Base-by-base conservation (phyloP, 2,888 invertebrate species). In the Artemia sp. region DNA sequence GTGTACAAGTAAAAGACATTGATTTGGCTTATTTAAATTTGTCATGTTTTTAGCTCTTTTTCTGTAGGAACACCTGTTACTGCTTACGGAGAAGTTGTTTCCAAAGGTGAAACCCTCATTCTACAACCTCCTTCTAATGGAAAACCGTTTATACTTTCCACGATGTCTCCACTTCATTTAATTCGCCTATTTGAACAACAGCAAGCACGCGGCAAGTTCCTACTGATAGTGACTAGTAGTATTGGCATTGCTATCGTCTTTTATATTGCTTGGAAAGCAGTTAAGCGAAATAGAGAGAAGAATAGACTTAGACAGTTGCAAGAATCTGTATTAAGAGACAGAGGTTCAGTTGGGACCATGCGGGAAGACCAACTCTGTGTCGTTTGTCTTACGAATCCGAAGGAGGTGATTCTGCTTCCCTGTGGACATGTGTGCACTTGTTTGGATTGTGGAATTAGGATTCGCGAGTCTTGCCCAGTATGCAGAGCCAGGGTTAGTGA, bases 361-460 rank as follows among this genome's bases (percentile, higher is more conserved):
- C n/a, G 12, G 64, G 64, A 58, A n/a, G 24, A 58, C 24, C 64
- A 58, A 24, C 14, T 58, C 14, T 58, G 64, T 10, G 64, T 58
- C 8, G 64, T 24, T n/a, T 58, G 64, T 24, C 64, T 58, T 58
- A 24, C n/a, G 64, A 58, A 58, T 58, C 64, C 64, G 8, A 8
- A 24, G 64, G 64, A 58, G 24, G 64, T 58, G 64, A 58, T 58
- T 19, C 10, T 58, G 64, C 24, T 58, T n/a, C 64, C 64, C 64
- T 58, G 64, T 58, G 64, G 64, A 19, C 64, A 58, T 58, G 64
- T 58, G 11, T 58, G 64, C 9, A 58, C 64, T 24, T 58, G 64
- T 58, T 9, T 58, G n/a, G 64, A 58, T 3, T 58, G 64, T 24
- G 64, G 14, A 24, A 24, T 19, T n/a, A 58, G 8, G 64, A 19